phyloP scores from a whole-genome alignment of 2,113 vertebrate species.

The Chlorocebus sabaeus region DNA sequence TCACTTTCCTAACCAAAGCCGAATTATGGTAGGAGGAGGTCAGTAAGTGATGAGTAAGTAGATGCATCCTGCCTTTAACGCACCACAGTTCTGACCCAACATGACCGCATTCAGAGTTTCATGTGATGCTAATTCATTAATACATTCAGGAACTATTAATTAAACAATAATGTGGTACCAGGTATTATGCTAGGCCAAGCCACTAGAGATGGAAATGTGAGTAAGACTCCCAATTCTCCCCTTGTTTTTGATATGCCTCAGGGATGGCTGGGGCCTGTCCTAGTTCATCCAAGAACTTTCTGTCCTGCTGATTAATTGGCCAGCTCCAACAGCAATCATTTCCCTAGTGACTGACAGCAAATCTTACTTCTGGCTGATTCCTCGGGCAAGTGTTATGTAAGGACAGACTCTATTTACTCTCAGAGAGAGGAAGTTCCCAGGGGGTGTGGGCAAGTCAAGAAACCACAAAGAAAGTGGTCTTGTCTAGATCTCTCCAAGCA shows the following conservation, averaged over 20 bases:
- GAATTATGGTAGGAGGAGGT: background rate
- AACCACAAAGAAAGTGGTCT: background rate
- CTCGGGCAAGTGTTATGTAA: background rate
- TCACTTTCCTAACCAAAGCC: background rate
- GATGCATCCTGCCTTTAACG: background rate
- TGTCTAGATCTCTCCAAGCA: background rate
- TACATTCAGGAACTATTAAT: conserved; percentile 47
- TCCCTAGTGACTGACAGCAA: background rate
- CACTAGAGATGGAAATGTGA: background rate
- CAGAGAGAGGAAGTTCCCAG: background rate
- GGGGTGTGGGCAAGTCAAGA: background rate
- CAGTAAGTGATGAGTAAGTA: background rate
- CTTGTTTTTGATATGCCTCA: background rate
- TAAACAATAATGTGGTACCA: background rate
- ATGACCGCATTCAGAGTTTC: background rate
- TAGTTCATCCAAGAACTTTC: conserved; percentile 21
- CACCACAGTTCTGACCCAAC: background rate
- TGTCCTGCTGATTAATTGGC: conserved; percentile 25
- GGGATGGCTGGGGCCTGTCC: background rate
- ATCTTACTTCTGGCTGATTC: background rate
- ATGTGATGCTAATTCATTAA: conserved; percentile 55
- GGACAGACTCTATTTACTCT: background rate
- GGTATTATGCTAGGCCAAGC: background rate
- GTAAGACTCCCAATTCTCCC: background rate
- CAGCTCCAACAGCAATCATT: background rate